Evolutionary conservation across 2,888 invertebrate genomes (phyloP).

Genomic region (Trileptium ribeirensis): DNA sequence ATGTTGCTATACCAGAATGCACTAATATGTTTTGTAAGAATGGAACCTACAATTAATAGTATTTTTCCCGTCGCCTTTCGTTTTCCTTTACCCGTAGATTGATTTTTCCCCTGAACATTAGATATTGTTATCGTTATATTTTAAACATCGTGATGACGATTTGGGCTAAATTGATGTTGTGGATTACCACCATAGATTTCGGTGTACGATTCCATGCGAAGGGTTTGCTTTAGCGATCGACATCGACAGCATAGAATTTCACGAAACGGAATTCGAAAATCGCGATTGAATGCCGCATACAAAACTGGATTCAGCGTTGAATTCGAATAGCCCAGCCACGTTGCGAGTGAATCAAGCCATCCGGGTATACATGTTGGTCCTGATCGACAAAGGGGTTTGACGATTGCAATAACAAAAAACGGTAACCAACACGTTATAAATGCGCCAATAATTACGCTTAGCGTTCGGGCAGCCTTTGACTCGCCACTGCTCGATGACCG

Average conservation of each 20-base stretch:
- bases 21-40: too few species aligned
- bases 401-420: constrained; percentile 23
- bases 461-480: constrained; percentile 24
- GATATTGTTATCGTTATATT: too few species aligned
- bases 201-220: constrained; percentile 46
- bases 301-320: constrained; percentile 23
- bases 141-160: too few species aligned
- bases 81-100: too few species aligned
- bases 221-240: constrained; percentile 45
- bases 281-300: constrained; percentile 44
- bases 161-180: too few species aligned
- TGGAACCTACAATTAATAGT: too few species aligned
- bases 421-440: constrained; percentile 26
- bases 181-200: neutral
- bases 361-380: neutral
- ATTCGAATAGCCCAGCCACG: constrained; percentile 25
- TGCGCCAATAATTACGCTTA: constrained; percentile 20
- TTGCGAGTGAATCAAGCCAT: constrained; percentile 17
- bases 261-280: constrained; percentile 49
- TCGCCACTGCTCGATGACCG: neutral
- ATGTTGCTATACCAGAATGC: too few species aligned
- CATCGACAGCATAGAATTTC: constrained; percentile 50
- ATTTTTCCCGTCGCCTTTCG: too few species aligned
- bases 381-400: constrained; percentile 15
- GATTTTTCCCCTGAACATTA: too few species aligned